These are phyloP conservation scores for Papilio machaon DNA, from an alignment of 1,140 invertebrate genomes.

Conservation along the genomic window DNA sequence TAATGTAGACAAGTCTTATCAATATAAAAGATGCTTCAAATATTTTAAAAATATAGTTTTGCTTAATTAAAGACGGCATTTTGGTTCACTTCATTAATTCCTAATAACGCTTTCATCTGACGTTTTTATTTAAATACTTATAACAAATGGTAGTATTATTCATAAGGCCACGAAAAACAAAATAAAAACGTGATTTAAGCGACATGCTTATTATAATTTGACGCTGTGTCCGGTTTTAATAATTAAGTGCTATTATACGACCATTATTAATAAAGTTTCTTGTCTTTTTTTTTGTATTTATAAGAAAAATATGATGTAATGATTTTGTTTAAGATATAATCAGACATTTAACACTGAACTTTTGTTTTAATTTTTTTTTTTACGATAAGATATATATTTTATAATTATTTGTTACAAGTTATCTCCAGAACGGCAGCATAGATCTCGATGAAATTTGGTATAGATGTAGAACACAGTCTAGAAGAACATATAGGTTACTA, in stretches of 20 bases:
- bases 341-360: not conserved
- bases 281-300: not conserved
- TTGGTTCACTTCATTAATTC: constrained; percentile 6
- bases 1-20: not conserved
- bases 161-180: not conserved
- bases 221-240: not conserved
- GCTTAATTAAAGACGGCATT: constrained; percentile 16
- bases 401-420: no score
- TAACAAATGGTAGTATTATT: constrained; percentile 11
- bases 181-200: constrained; percentile 20
- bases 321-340: not conserved
- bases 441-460: no score
- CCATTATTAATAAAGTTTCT: constrained; percentile 6
- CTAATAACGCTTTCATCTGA: constrained; percentile 18
- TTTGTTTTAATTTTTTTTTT: not conserved
- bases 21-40: not conserved
- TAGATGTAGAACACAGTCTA: no score
- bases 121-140: constrained; percentile 12
- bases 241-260: constrained; percentile 12
- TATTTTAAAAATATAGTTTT: constrained; percentile 14
- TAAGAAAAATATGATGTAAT: not conserved
- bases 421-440: no score
- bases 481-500: no score
- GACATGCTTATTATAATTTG: constrained; percentile 18
- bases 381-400: not conserved